phyloP scores from a whole-genome alignment of 64 coral and sea anemone species.

The Acropora yongei region DNA sequence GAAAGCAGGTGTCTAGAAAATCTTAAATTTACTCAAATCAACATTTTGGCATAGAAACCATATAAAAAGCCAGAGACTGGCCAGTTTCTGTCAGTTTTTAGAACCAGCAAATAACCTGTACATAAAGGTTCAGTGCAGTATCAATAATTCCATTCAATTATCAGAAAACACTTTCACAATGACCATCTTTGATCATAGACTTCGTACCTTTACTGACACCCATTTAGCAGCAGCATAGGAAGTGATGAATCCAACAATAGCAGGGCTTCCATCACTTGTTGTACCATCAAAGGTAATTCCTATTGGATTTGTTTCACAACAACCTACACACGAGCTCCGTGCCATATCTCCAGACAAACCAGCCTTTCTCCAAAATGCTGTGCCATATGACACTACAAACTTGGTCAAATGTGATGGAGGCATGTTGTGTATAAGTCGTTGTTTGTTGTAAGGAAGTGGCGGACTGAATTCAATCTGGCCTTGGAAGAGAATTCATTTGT shows the following conservation, averaged over 20 bases:
- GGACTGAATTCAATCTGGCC: constrained; percentile 88
- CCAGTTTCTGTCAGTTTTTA: no score
- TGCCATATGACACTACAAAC: constrained; percentile 81
- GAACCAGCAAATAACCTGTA: no score
- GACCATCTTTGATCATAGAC: no score
- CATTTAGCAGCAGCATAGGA: constrained; percentile 86
- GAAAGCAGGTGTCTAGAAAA: no score
- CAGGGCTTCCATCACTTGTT: constrained; percentile 73
- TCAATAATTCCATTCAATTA: no score
- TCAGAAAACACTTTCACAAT: no score
- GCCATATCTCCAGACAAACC: constrained; percentile 86
- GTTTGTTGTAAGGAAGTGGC: constrained; percentile 78
- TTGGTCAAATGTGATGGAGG: constrained; percentile 88
- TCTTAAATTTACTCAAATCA: no score
- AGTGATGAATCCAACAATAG: constrained; percentile 90
- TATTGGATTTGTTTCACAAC: constrained; percentile 67
- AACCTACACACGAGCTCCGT: constrained; percentile 30
- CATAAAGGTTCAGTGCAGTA: no score
- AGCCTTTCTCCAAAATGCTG: constrained; percentile 88
- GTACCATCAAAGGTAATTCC: constrained; percentile 80
- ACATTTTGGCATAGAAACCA: no score
- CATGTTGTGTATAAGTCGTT: constrained; percentile 79
- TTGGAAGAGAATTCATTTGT: constrained; percentile 2
- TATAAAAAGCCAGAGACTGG: no score
- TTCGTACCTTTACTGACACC: constrained; percentile 67